Percentiles rank a stretch among this genome's conserved stretches.
These are phyloP conservation scores for Sturnira hondurensis DNA, from an alignment of 2,113 vertebrate genomes.

Conservation along the genomic window DNA sequence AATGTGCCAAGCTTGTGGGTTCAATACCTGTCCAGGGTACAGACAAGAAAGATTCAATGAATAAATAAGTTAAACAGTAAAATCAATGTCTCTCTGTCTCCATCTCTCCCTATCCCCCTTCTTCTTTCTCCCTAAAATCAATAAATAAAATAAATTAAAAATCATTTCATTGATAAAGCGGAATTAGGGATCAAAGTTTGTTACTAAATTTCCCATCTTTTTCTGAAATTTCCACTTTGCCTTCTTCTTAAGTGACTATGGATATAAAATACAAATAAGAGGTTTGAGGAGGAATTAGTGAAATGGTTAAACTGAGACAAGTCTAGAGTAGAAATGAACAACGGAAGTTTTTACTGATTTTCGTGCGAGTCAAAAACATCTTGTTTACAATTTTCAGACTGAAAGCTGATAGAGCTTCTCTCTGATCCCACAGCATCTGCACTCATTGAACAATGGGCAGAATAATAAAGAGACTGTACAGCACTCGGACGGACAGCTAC, in stretches of 20 bases:
- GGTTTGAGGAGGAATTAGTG: not conserved
- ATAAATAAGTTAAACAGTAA: too few relatives aligned
- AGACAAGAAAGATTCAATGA: too few relatives aligned
- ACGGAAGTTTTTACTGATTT: too few relatives aligned
- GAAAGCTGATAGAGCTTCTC: constrained; percentile 2
- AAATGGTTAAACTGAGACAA: not conserved
- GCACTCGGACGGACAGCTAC: not conserved
- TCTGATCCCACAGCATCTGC: not conserved
- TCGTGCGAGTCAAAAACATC: not conserved
- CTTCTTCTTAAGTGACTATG: not conserved
- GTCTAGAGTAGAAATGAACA: too few relatives aligned
- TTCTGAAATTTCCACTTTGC: not conserved
- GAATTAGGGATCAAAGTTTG: not conserved
- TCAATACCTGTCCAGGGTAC: too few relatives aligned
- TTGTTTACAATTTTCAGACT: not conserved
- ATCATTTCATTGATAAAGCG: not conserved
- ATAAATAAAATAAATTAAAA: not conserved
- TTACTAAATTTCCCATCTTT: not conserved
- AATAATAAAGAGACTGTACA: not conserved
- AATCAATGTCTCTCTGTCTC: too few relatives aligned
- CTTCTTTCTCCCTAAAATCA: too few relatives aligned
- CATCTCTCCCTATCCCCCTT: too few relatives aligned
- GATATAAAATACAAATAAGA: not conserved
- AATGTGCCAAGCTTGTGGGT: too few relatives aligned
- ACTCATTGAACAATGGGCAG: not conserved